Base-by-base conservation (phyloP, 1,140 invertebrate genomes). In the Euglossa dilemma region DNA sequence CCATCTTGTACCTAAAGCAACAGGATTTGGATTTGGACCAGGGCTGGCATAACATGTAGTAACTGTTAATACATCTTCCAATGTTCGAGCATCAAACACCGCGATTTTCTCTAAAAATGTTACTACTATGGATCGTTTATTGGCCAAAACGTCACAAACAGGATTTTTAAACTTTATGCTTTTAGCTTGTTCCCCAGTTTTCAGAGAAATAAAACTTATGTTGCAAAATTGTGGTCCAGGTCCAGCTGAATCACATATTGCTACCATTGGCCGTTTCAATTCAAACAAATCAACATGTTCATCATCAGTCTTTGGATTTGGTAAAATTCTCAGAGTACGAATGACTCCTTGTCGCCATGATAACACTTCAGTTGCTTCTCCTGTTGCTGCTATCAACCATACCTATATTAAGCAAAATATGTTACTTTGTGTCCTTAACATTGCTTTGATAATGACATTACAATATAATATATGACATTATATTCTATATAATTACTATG, bases 91-190 rank as follows among this genome's bases (percentile, higher is more conserved):
- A 95, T 99, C 98, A 92, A 99, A 99, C 18, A 99, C 96, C 0
- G 98, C 97, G 81, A 99, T 97, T 86, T 97, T 97, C 93, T 99
- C 98, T 64, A 96, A 95, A 91, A 99, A 99, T 0, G 97, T 97
- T 6, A 98, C 96, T 47, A 98, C 97, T 74, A 99, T 95, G 6
- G 97, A 97, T 63, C 96, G 95, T 83, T 96, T 96, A 94, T 98
- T 98, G 54, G 97, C 97, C 83, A 97, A 92, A 59, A 99, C 97
- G 93, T 99, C 98, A 87, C 97, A 95, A 45, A 99, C 96, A 12
- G 97, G 96, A 93, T 97, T 97, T 92, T 98, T 98, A 94, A 99
- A 99, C 93, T 98, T 98, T 82, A 99, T 97, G 90, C 96, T 97
- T 93, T 98, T 98, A 4, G 97, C 95, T 95, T 98, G 97, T 91